Evolutionary conservation across 2,113 vertebrate species (phyloP).

Genomic region (Alligator sinensis): DNA sequence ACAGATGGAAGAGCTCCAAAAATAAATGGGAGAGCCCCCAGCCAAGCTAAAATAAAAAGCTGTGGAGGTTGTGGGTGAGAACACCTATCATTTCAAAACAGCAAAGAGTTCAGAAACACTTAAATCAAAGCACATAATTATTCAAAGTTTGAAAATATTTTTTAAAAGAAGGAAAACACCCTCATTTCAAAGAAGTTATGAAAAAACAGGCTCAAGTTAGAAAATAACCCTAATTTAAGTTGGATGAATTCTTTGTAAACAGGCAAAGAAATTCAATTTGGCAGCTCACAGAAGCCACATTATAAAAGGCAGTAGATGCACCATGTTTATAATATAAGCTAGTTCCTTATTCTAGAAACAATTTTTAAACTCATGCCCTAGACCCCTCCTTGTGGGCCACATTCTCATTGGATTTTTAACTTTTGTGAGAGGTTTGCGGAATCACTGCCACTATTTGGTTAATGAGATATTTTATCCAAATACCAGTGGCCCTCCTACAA

Average conservation of each 20-base stretch:
- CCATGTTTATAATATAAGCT: background rate
- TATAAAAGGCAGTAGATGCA: background rate
- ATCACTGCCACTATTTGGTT: no score
- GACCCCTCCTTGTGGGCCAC: background rate
- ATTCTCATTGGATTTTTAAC: background rate
- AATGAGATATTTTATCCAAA: no score
- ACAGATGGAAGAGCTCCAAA: no score
- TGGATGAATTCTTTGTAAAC: background rate
- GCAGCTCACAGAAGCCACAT: background rate
- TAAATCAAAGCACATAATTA: no score
- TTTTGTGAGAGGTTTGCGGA: no score
- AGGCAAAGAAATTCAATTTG: background rate
- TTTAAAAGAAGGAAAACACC: background rate
- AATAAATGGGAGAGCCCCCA: background rate
- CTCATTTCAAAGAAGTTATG: background rate
- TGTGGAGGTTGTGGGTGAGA: accelerated
- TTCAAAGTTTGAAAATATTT: no score
- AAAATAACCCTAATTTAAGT: background rate
- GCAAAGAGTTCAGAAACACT: background rate
- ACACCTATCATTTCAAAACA: background rate
- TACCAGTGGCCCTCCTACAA: no score
- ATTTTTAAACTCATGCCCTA: background rate
- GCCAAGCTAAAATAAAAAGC: background rate
- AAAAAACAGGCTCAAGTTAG: no score
- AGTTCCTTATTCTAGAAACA: background rate